Evolutionary conservation across 92 coral and sea anemone species (phyloP).

Genomic region (Phenganax subtilis): DNA sequence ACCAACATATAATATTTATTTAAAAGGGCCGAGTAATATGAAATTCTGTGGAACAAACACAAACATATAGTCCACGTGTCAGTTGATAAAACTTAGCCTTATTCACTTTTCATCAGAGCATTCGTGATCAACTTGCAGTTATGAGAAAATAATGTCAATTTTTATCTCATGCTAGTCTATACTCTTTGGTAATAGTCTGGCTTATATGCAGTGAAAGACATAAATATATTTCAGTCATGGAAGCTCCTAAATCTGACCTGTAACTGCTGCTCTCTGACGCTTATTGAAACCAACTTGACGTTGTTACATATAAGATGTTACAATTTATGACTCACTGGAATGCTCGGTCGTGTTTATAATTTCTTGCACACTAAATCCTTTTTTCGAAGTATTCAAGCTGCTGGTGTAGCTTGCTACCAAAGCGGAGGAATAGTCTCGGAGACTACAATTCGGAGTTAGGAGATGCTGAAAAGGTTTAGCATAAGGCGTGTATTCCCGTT

Average conservation of each 20-base stretch:
- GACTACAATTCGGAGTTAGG: not conserved
- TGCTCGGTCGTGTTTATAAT: constrained; percentile 18
- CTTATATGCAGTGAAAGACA: too few species aligned
- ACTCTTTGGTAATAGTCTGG: too few species aligned
- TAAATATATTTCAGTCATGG: too few species aligned
- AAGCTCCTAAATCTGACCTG: too few species aligned
- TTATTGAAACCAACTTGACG: too few species aligned
- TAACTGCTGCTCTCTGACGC: too few species aligned
- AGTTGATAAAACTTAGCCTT: constrained; percentile 6
- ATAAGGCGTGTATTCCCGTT: constrained; percentile 25
- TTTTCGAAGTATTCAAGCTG: constrained; percentile 1
- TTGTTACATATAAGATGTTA: not conserved
- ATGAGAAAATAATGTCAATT: too few species aligned
- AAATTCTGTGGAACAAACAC: not conserved
- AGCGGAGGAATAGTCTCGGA: not conserved
- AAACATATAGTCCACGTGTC: constrained; percentile 9
- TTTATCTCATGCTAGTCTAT: too few species aligned
- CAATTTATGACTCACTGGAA: not conserved
- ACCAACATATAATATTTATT: too few species aligned
- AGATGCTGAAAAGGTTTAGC: constrained; percentile 6
- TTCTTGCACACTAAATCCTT: constrained; percentile 29
- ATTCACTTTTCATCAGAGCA: too few species aligned
- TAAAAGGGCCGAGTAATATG: not conserved
- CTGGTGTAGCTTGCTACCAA: not conserved
- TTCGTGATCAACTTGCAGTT: too few species aligned